A percentile compares a stretch with the other conserved stretches of the same genome.
These are phyloP conservation scores for Apis florea DNA, from an alignment of 1,140 invertebrate species.

Conservation along the genomic window DNA sequence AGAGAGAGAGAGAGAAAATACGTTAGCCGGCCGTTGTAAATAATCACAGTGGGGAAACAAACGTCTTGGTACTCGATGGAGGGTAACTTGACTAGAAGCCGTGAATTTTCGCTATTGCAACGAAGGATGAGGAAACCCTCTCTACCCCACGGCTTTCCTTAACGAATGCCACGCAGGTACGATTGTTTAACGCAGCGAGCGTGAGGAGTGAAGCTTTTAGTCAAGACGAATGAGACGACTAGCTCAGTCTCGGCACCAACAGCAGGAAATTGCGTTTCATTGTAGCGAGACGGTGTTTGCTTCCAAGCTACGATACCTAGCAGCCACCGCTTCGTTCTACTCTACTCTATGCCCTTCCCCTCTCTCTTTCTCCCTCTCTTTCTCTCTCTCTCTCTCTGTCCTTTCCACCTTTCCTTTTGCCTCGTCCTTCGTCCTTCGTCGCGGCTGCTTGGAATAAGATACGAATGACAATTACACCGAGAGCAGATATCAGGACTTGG, in stretches of 20 bases:
- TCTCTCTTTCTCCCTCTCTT: not conserved
- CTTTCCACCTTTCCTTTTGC: not conserved
- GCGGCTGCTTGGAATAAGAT: conserved; percentile 62
- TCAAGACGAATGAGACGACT: conserved; percentile 70
- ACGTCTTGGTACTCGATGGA: conserved; percentile 51
- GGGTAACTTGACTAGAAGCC: conserved; percentile 27
- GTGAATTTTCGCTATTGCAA: conserved; percentile 57
- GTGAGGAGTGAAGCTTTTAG: conserved; percentile 70
- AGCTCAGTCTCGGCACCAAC: conserved; percentile 65
- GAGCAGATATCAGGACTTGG: conserved; percentile 57
- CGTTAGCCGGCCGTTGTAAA: conserved; percentile 20
- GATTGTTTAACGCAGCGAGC: conserved; percentile 71
- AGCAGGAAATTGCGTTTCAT: conserved; percentile 76
- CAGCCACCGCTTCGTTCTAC: not conserved
- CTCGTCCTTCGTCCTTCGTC: conserved; percentile 36
- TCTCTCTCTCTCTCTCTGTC: too few relatives aligned
- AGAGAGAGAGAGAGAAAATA: not conserved
- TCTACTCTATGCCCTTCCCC: not conserved
- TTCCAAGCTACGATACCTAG: conserved; percentile 70
- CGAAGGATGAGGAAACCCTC: conserved; percentile 12
- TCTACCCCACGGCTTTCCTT: conserved; percentile 50
- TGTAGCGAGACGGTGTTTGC: conserved; percentile 73
- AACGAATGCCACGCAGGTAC: conserved; percentile 71
- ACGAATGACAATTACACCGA: conserved; percentile 69
- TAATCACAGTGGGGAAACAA: conserved; percentile 42